Base-by-base conservation (phyloP, 2,113 vertebrate species). In the Cynopterus brachyotis region DNA sequence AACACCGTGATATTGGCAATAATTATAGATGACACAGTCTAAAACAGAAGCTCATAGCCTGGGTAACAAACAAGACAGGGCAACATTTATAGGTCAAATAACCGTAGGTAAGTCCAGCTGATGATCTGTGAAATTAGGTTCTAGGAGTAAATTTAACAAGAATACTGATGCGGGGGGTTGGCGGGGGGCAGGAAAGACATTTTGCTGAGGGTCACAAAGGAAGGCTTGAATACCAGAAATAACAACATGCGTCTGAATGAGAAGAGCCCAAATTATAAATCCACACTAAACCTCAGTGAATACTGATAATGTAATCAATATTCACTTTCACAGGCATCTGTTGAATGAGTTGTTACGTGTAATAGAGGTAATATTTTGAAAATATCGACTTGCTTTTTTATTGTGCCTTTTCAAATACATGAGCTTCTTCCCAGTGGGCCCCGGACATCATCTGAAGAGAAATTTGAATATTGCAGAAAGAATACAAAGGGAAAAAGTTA, bases 71-170 rank as follows among this genome's bases (percentile, higher is more conserved):
- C 50, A 72, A n/a, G 45, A 47, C 1, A 66, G 40, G 40, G 47
- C 47, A 40, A 30, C 45, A 75, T 26, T n/a, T 19, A 24, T 37
- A 45, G 28, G 42, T 42, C 22, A 0, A 72, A 60, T 0, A 37
- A 66, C 45, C 26, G 30, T n/a, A 50, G 62, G 22, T 11, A n/a
- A 91, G 70, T 60, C 50, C 57, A 53, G 47, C 22, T 15, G 20
- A 19, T 50, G 42, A 81, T 75, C 76, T 73, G 6, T 37, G 66
- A 57, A 85, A 37, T 22, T 10, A 57, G 26, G 50, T 57, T 69
- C 24, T 66, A 91, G 73, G 60, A 69, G 83, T 79, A 83, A 93
- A 45, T 32, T 60, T 87, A 91, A 53, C 13, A 45, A 88, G 35
- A 88, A 64, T 37, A 64, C 32, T 75, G 72, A 47, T 50, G 50